phyloP scores from a whole-genome alignment of 2,888 invertebrate species.

The Thysanoteuthis rhombus region DNA sequence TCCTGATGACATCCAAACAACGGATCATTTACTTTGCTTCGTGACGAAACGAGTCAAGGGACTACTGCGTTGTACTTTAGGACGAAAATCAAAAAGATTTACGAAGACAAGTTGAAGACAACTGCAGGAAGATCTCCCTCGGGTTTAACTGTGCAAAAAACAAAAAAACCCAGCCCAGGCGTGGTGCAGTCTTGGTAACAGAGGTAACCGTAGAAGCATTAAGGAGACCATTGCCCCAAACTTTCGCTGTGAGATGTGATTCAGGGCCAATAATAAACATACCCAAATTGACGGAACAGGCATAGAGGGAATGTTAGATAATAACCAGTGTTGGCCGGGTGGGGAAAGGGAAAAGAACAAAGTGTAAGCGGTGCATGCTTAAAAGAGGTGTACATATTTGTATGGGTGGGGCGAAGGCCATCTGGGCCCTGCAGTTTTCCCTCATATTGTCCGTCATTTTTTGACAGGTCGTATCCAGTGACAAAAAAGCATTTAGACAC shows the following conservation, averaged over 20 bases:
- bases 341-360: not conserved
- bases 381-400: not conserved
- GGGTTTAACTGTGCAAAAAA: not conserved
- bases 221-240: not conserved
- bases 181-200: not conserved
- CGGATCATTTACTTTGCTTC: not conserved
- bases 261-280: not conserved
- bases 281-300: not conserved
- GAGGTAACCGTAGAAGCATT: not conserved
- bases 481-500: not conserved
- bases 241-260: not conserved
- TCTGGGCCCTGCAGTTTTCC: not conserved
- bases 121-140: not conserved
- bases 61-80: not conserved
- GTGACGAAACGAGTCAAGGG: not conserved
- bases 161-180: not conserved
- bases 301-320: not conserved
- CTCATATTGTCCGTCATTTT: not conserved
- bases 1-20: not conserved
- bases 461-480: not conserved
- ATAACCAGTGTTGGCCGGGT: not conserved
- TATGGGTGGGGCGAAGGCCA: not conserved
- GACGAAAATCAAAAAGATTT: conserved; percentile 12
- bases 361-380: not conserved
- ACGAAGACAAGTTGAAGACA: not conserved